Base-by-base conservation (phyloP, 1,140 invertebrate genomes). In the Bombus polaris region DNA sequence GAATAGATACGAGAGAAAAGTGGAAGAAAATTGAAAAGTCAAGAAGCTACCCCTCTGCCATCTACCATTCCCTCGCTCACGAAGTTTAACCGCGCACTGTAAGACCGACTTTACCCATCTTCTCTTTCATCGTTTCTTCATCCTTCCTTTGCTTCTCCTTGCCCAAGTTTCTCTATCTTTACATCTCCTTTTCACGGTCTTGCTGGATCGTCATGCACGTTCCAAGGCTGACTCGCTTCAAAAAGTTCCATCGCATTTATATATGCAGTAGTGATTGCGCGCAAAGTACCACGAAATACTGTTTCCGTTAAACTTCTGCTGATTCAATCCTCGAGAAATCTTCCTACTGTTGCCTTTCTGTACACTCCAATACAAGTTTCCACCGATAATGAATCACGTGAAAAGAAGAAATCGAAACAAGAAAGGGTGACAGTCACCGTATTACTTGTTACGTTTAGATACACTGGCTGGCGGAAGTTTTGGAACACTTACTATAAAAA, bases 1-100 rank as follows among this genome's bases (percentile, higher is more conserved):
- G 47, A 44, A 37, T 37, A 86, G 82, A 74, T 68, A 79, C 79
- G 81, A 79, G 77, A 81, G 71, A 66, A 66, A 28, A 62, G 59
- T 42, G 81, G 77, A 88, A 87, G 90, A 87, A 91, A 91, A 91
- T 92, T 90, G 91, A 91, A 91, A 91, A 92, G 89, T 92, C 90
- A 91, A 91, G 87, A 92, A 86, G 85, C 79, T 28, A 66, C 2
- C 62, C 70, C 62, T 76, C 37, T 73, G 3, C 28, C 18, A 22
- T 44, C 18, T 22, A 6, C 62, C 73, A 5, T 32, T 86, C 75
- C 73, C 81, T 57, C 76, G 59, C 76, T 88, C 77, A 66, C 35
- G 80, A 71, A 91, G 86, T 91, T 88, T 78, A 90, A 91, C 89
- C 87, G 85, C 86, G 87, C 84, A 89, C 75, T 85, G 82, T 83